Evolutionary conservation across 2,888 invertebrate species (phyloP).

Genomic region (Drosophila monieri): DNA sequence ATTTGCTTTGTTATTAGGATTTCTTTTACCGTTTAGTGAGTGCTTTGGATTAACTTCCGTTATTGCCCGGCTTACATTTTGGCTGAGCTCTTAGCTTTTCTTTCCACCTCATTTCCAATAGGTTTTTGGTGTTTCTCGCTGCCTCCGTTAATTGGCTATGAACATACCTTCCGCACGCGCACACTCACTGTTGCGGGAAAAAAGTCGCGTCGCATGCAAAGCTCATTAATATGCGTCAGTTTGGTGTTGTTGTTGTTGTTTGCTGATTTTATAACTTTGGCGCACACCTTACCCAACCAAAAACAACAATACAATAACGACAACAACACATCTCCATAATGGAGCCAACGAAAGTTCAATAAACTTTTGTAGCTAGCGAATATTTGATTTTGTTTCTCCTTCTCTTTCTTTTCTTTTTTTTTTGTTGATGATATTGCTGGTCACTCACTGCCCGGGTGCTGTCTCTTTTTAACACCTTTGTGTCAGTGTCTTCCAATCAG

Average conservation of each 20-base stretch:
- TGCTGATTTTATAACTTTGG: constrained; percentile 45
- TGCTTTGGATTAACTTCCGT: constrained; percentile 23
- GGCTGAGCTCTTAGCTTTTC: neutral
- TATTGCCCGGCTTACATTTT: neutral
- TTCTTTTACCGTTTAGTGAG: constrained; percentile 61
- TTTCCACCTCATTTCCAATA: constrained; percentile 40
- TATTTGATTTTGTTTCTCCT: constrained; percentile 40
- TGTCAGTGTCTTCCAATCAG: constrained; percentile 54
- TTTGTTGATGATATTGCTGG: constrained; percentile 9
- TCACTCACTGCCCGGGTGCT: constrained; percentile 3
- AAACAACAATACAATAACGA: constrained; percentile 33
- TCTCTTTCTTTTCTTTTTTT: constrained; percentile 25
- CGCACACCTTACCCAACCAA: constrained; percentile 60
- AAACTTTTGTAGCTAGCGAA: constrained; percentile 70
- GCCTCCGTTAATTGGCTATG: constrained; percentile 61
- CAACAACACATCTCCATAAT: constrained; percentile 51
- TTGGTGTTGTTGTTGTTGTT: constrained; percentile 17
- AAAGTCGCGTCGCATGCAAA: constrained; percentile 53
- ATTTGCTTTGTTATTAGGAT: constrained; percentile 27
- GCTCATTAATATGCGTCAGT: constrained; percentile 74
- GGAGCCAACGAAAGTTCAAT: constrained; percentile 79
- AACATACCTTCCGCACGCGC: constrained; percentile 43
- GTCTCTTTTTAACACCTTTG: constrained; percentile 17
- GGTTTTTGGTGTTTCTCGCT: constrained; percentile 33
- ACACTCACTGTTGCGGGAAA: constrained; percentile 23